Conservation (phyloP, 1,140 invertebrate species). For the Phocides pigmalion region DNA sequence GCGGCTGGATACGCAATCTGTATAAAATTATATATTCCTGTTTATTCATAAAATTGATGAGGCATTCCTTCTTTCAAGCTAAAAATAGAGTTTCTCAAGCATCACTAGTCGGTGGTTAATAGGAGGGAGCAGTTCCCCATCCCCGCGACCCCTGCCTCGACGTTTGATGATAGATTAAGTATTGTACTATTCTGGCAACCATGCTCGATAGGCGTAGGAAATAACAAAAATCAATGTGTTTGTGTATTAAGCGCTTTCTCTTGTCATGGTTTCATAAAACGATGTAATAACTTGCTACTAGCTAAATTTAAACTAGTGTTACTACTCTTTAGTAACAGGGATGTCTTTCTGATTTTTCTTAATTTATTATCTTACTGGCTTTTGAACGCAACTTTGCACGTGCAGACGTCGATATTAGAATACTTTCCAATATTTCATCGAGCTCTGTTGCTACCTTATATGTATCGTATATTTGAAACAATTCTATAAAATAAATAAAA, state of each 20-base stretch:
- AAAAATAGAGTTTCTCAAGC: conserved; percentile 47
- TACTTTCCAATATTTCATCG: too few relatives aligned
- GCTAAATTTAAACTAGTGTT: too few relatives aligned
- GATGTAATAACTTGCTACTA: not conserved
- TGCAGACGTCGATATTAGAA: too few relatives aligned
- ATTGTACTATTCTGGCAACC: conserved; percentile 42
- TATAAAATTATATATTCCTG: conserved; percentile 1
- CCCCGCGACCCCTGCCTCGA: conserved; percentile 41
- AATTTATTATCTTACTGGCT: too few relatives aligned
- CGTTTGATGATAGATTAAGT: conserved; percentile 64
- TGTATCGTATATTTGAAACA: too few relatives aligned
- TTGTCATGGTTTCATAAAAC: not conserved
- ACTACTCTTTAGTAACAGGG: too few relatives aligned
- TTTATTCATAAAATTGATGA: conserved; percentile 30
- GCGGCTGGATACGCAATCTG: not conserved
- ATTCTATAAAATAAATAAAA: too few relatives aligned
- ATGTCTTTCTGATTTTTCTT: too few relatives aligned
- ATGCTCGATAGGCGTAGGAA: conserved; percentile 8
- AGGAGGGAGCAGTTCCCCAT: conserved; percentile 48
- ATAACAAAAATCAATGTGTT: conserved; percentile 13
- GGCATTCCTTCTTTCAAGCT: conserved; percentile 35
- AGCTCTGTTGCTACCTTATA: too few relatives aligned
- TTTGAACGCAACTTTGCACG: too few relatives aligned
- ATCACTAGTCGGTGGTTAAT: conserved; percentile 43
- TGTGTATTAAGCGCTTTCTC: not conserved